Conservation (phyloP, 2,888 invertebrate species). For the Aporophyla lueneburgensis region DNA sequence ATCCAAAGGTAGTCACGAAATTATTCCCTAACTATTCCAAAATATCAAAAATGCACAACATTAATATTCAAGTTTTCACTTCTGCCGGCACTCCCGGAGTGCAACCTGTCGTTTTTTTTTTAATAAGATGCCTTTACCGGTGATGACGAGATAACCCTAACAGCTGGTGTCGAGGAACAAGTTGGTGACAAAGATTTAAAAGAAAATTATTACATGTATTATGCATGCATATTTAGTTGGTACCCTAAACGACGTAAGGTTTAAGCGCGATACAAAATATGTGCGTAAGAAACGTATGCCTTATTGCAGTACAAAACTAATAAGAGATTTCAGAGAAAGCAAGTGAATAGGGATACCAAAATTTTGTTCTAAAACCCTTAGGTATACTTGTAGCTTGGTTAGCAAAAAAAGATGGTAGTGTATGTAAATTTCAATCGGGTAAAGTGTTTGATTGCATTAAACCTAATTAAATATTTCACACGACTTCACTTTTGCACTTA, state of each 20-base stretch:
- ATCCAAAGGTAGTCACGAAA: background rate
- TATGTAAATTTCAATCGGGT: too few relatives aligned
- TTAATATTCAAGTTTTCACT: too few relatives aligned
- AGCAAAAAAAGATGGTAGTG: too few relatives aligned
- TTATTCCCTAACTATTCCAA: too few relatives aligned
- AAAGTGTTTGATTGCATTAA: background rate
- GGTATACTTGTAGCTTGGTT: too few relatives aligned
- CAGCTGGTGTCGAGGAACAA: too few relatives aligned
- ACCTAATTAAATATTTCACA: too few relatives aligned
- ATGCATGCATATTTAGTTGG: background rate
- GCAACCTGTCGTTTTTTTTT: too few relatives aligned
- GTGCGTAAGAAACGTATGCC: background rate
- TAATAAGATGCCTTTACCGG: background rate
- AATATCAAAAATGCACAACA: too few relatives aligned
- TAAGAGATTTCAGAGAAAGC: background rate
- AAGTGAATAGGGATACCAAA: too few relatives aligned
- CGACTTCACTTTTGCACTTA: background rate
- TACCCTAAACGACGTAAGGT: background rate
- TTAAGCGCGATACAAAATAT: background rate
- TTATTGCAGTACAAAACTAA: background rate
- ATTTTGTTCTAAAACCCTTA: too few relatives aligned
- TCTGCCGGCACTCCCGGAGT: too few relatives aligned
- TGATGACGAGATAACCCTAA: background rate
- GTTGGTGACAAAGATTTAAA: background rate
- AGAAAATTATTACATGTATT: background rate